Percentiles rank a stretch among this genome's conserved stretches.
phyloP scores from a whole-genome alignment of 92 coral and sea anemone species.

The Palythoa grandis region DNA sequence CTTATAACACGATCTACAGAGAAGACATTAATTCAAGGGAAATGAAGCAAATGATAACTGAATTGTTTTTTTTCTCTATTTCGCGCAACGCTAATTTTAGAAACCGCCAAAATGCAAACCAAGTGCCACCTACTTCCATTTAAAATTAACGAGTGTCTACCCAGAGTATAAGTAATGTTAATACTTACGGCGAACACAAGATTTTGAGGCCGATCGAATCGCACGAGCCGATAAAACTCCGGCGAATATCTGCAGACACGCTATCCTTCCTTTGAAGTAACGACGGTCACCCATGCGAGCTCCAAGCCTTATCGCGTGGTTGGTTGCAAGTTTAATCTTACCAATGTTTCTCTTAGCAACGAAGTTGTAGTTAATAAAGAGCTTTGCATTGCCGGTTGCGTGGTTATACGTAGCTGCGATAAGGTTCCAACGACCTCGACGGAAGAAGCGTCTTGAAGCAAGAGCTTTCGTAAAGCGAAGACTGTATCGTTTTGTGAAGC shows the following conservation, averaged over 20 bases:
- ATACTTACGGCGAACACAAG: constrained; percentile 75
- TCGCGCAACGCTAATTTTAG: no score
- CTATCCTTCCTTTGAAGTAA: constrained; percentile 73
- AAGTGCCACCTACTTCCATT: no score
- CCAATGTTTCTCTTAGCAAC: constrained; percentile 72
- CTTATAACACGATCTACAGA: no score
- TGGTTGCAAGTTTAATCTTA: constrained; percentile 73
- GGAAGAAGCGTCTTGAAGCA: constrained; percentile 65
- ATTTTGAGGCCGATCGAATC: constrained; percentile 57
- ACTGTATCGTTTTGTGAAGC: constrained; percentile 22
- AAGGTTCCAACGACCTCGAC: constrained; percentile 73
- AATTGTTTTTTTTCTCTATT: no score
- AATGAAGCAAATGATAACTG: no score
- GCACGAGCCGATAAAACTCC: constrained; percentile 68
- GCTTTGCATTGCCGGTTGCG: constrained; percentile 70
- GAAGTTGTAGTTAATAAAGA: constrained; percentile 71
- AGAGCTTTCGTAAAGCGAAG: constrained; percentile 13
- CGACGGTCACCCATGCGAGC: constrained; percentile 56
- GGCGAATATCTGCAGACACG: constrained; percentile 77
- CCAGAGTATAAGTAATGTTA: no score
- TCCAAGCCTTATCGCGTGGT: constrained; percentile 74
- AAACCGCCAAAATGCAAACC: no score
- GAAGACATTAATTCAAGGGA: no score
- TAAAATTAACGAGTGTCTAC: no score
- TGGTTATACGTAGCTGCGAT: constrained; percentile 75